Percentiles rank a stretch among this genome's conserved stretches.
phyloP scores from a whole-genome alignment of 2,797 vertebrate genomes.

The Anolis apletophallus region DNA sequence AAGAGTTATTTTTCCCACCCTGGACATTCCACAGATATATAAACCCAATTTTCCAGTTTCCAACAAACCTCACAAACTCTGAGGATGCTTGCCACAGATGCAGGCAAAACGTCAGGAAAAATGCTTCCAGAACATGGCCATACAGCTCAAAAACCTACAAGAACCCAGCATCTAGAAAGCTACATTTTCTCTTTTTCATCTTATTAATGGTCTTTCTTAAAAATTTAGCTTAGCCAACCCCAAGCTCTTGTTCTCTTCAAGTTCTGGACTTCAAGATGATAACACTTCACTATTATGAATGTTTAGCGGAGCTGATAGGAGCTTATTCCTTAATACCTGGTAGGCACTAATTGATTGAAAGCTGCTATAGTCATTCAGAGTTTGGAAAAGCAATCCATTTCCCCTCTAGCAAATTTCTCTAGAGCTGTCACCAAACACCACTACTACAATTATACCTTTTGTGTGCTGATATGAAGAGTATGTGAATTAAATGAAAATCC shows the following conservation, averaged over 20 bases:
- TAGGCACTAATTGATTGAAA: not conserved
- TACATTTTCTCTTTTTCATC: not conserved
- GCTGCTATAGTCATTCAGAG: not conserved
- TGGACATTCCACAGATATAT: too few relatives aligned
- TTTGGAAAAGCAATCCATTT: constrained; percentile 3
- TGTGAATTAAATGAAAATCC: not conserved
- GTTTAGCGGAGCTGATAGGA: not conserved
- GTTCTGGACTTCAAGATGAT: too few relatives aligned
- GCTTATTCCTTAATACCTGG: not conserved
- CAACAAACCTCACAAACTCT: too few relatives aligned
- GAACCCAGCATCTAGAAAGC: not conserved
- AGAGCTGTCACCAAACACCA: not conserved
- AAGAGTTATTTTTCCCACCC: too few relatives aligned
- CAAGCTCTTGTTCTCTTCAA: too few relatives aligned
- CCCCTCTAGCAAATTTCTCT: not conserved
- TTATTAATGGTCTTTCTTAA: too few relatives aligned
- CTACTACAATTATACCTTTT: constrained; percentile 13
- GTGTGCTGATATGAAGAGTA: not conserved
- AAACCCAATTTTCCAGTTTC: too few relatives aligned
- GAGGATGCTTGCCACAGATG: too few relatives aligned
- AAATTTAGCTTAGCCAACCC: too few relatives aligned
- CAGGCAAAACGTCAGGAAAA: too few relatives aligned
- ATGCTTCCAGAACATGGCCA: too few relatives aligned
- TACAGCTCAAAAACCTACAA: too few relatives aligned
- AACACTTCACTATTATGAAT: not conserved